phyloP scores from a whole-genome alignment of 2,113 vertebrate species.

The Poicephalus meyeri region DNA sequence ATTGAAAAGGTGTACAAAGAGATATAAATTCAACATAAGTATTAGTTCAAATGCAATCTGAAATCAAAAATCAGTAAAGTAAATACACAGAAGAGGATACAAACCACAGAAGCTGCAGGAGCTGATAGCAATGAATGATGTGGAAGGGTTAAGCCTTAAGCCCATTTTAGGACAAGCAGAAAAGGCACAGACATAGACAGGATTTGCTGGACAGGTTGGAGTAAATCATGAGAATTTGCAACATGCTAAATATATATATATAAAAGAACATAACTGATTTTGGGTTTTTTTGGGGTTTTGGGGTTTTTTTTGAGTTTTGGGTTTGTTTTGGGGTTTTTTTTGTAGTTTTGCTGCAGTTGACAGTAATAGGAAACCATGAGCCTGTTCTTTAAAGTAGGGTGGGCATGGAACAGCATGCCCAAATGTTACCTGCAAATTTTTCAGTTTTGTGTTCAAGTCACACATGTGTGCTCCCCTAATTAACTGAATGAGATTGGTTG shows the following conservation, averaged over 20 bases:
- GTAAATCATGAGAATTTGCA: background rate
- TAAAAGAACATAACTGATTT: background rate
- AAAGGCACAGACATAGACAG: background rate
- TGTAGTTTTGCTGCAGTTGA: background rate
- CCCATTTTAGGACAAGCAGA: background rate
- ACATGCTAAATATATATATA: background rate
- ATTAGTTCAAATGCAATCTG: background rate
- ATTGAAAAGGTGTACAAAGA: background rate
- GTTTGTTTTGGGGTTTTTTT: background rate
- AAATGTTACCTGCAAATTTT: background rate
- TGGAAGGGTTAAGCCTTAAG: background rate
- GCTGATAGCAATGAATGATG: background rate
- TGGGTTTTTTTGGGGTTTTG: background rate
- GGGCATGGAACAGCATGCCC: background rate
- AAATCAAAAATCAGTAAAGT: background rate
- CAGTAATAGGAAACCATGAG: background rate
- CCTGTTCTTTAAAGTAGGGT: background rate
- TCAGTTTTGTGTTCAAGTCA: background rate
- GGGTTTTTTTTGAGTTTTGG: no score
- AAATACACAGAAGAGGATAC: background rate
- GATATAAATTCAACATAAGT: background rate
- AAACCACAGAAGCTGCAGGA: background rate
- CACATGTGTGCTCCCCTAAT: rapidly evolving
- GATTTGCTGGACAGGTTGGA: background rate
- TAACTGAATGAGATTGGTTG: background rate